A percentile compares a stretch with the other conserved stretches of the same genome.
Evolutionary conservation across 2,113 vertebrate species (phyloP).

Genomic region (Uropsilus gracilis): DNA sequence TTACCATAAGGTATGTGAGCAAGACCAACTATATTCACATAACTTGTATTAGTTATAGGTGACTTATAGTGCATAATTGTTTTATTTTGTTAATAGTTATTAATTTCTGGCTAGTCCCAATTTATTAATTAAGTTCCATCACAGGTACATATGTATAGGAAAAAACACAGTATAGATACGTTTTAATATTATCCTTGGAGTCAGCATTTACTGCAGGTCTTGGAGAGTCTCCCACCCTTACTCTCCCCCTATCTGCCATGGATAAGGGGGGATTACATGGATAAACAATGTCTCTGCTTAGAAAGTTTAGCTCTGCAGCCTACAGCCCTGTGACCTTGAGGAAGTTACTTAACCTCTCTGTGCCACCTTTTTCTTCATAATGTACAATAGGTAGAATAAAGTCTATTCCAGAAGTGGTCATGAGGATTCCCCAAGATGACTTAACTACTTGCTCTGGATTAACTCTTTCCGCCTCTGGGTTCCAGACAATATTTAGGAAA

Average conservation of each 20-base stretch:
- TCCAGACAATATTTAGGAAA: neutral
- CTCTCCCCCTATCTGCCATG: no score
- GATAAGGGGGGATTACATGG: no score
- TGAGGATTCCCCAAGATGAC: neutral
- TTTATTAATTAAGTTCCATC: neutral
- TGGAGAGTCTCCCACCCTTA: no score
- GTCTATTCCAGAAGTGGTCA: neutral
- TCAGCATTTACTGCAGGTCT: neutral
- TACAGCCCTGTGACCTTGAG: neutral
- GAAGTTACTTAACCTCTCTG: neutral
- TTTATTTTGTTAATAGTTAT: neutral
- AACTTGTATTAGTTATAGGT: no score
- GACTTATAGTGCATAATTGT: neutral
- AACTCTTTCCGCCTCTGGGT: neutral
- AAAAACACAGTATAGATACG: neutral
- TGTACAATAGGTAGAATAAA: neutral
- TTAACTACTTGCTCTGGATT: neutral
- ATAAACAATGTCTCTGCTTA: neutral
- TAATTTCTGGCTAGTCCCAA: neutral
- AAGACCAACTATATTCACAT: no score
- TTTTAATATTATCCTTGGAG: neutral
- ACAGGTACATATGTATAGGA: neutral
- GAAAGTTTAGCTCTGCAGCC: neutral
- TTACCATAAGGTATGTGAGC: no score
- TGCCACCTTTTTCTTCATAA: neutral